Percentiles rank a stretch among this genome's conserved stretches.
phyloP scores from a whole-genome alignment of 2,888 invertebrate species.

The Aradus depressus region DNA sequence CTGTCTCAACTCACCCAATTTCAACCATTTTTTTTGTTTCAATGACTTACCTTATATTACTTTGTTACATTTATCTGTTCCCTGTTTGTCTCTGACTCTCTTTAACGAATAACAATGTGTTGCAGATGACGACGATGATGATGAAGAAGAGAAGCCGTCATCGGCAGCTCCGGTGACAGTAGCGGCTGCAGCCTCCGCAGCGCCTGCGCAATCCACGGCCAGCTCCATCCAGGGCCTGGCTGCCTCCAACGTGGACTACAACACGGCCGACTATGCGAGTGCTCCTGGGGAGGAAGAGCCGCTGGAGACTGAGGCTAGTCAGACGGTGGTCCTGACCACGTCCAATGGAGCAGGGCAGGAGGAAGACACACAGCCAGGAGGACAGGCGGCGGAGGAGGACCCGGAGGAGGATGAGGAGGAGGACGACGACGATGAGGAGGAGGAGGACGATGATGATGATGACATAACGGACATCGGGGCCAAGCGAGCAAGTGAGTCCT shows the following conservation, averaged over 20 bases:
- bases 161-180: slow-evolving; percentile 38
- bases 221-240: slow-evolving; percentile 29
- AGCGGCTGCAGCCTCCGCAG: slow-evolving; percentile 36
- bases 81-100: no score
- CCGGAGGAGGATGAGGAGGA: slow-evolving; percentile 38
- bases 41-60: no score
- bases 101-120: no score
- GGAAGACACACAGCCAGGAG: slow-evolving; percentile 9
- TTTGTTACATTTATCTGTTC: no score
- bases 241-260: slow-evolving; percentile 36
- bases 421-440: slow-evolving; percentile 39
- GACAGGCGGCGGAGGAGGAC: slow-evolving; percentile 31
- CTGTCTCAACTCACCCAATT: no score
- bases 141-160: slow-evolving; percentile 39
- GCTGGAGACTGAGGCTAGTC: slow-evolving; percentile 38
- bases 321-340: slow-evolving; percentile 31
- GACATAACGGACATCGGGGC: slow-evolving; percentile 53
- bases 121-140: slow-evolving; percentile 45
- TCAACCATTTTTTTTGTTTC: no score
- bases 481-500: slow-evolving; percentile 77
- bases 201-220: slow-evolving; percentile 37
- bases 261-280: slow-evolving; percentile 34
- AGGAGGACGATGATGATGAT: slow-evolving; percentile 38
- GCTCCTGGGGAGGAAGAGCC: slow-evolving; percentile 30
- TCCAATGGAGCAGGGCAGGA: slow-evolving; percentile 19